These are phyloP conservation scores for human (Homo sapiens) DNA, from an alignment of 2,113 vertebrate genomes.

Conservation along the genomic window DNA sequence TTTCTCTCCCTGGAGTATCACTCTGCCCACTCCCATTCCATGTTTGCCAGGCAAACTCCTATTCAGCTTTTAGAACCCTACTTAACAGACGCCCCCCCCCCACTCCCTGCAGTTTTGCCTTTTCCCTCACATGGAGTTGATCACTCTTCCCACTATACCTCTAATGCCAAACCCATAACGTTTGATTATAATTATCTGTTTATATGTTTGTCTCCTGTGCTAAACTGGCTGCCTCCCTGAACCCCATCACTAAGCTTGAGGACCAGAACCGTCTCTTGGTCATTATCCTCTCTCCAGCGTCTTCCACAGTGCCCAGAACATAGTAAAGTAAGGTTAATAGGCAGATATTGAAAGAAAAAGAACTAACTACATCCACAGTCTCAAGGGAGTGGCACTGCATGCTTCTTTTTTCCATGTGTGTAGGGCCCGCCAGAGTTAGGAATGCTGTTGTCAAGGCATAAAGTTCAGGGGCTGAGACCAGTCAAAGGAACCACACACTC, in stretches of 20 bases:
- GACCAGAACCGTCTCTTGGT: neutral
- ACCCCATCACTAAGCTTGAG: neutral
- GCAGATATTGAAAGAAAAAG: neutral
- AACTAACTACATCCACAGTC: neutral
- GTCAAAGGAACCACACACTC: neutral
- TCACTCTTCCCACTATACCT: neutral
- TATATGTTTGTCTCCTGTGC: neutral
- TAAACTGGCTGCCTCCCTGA: neutral
- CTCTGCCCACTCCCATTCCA: neutral
- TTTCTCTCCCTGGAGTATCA: neutral
- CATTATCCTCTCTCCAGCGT: neutral
- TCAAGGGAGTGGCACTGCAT: rapidly evolving
- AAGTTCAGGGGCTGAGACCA: neutral
- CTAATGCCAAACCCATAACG: neutral
- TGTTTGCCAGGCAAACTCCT: neutral
- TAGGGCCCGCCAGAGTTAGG: neutral
- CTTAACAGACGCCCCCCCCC: neutral
- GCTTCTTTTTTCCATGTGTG: neutral
- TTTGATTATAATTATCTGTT: neutral
- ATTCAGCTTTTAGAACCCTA: constrained; percentile 8
- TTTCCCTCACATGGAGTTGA: too few relatives aligned
- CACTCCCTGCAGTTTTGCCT: neutral
- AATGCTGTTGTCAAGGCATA: neutral
- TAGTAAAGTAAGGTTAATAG: neutral
- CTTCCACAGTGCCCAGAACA: neutral